These are phyloP conservation scores for Chlorodrepanis virens DNA, from an alignment of 2,113 vertebrate species.

Conservation along the genomic window DNA sequence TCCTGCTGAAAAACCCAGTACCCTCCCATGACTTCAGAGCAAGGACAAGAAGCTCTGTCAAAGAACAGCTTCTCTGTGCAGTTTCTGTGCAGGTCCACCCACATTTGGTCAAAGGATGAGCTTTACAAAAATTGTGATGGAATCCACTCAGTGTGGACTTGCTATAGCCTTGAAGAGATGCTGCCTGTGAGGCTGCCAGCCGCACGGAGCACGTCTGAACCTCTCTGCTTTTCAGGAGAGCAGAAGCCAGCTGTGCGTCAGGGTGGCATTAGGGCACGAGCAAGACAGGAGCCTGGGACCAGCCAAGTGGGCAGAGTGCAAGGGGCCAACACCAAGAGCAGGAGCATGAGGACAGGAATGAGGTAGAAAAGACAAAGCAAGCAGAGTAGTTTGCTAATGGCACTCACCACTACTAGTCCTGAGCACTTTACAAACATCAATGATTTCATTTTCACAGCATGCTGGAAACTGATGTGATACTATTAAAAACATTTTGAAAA, in stretches of 20 bases:
- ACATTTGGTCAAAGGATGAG: background rate
- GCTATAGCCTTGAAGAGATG: background rate
- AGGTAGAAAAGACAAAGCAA: background rate
- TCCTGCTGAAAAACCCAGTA: background rate
- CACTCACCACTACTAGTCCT: background rate
- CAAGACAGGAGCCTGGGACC: background rate
- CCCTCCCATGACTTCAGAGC: background rate
- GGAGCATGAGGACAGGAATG: background rate
- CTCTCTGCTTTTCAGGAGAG: background rate
- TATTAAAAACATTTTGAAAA: background rate
- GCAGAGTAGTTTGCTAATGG: background rate
- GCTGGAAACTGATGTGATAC: background rate
- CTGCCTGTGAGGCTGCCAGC: background rate
- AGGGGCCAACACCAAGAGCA: background rate
- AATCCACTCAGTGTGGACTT: background rate
- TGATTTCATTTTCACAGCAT: background rate
- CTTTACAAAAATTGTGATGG: background rate
- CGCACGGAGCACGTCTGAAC: background rate
- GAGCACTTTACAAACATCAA: background rate
- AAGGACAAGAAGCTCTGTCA: background rate
- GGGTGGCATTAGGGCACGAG: background rate
- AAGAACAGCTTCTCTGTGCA: background rate
- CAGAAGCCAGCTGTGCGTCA: background rate
- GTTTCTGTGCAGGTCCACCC: background rate
- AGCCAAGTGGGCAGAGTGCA: rapidly evolving